These are phyloP conservation scores for Drosophila mojavensis DNA, from an alignment of 1,140 invertebrate genomes.

Conservation along the genomic window DNA sequence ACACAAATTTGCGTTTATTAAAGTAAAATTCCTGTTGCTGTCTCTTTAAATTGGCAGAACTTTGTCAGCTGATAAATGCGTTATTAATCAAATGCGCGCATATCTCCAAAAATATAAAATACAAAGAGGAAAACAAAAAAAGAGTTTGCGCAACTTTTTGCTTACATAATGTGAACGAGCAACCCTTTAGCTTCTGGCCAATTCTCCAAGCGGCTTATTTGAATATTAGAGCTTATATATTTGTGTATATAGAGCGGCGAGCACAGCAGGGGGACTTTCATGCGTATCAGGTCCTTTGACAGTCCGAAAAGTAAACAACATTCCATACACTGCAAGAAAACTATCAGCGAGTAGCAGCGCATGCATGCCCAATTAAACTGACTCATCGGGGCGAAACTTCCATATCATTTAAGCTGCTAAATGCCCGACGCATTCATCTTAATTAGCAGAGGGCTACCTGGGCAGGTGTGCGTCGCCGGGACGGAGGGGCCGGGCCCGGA, in stretches of 20 bases:
- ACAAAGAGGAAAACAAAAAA: neutral
- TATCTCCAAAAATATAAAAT: neutral
- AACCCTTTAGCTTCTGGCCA: constrained; percentile 3
- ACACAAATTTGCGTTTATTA: neutral
- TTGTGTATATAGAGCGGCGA: neutral
- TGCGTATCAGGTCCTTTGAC: constrained; percentile 12
- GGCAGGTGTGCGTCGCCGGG: constrained; percentile 25
- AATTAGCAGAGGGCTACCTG: constrained; percentile 51
- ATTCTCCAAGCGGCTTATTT: constrained; percentile 51
- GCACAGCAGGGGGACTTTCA: constrained; percentile 3
- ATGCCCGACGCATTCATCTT: constrained; percentile 77
- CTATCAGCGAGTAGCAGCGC: constrained; percentile 3
- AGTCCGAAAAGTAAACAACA: constrained; percentile 22
- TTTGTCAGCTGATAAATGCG: constrained; percentile 1
- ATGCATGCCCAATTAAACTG: constrained; percentile 19
- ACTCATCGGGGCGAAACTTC: constrained; percentile 57
- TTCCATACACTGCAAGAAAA: constrained; percentile 58
- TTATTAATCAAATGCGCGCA: constrained; percentile 10
- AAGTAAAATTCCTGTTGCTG: neutral
- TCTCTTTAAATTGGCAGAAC: constrained; percentile 3
- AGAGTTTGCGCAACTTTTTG: constrained; percentile 14
- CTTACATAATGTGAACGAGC: neutral
- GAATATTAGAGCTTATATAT: constrained; percentile 73
- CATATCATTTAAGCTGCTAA: constrained; percentile 76
- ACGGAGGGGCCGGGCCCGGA: too few species aligned